phyloP scores from a whole-genome alignment of 2,888 invertebrate species.

The Pomacea canaliculata region DNA sequence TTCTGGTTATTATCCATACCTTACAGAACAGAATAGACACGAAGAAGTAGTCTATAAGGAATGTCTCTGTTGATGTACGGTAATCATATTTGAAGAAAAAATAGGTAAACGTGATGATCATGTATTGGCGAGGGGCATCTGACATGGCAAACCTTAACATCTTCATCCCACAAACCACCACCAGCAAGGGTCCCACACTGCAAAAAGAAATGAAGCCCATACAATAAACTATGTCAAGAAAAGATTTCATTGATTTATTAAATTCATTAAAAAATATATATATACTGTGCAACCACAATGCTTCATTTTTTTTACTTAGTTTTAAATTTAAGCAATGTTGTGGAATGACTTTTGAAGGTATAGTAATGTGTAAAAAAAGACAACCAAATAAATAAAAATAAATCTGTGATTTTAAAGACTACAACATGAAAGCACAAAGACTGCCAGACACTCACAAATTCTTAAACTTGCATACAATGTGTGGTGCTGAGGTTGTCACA shows the following conservation, averaged over 20 bases:
- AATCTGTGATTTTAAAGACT: no score
- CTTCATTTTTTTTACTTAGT: no score
- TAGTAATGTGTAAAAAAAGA: no score
- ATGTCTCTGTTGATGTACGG: slow-evolving; percentile 82
- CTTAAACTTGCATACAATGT: slow-evolving; percentile 84
- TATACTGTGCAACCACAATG: no score
- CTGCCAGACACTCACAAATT: slow-evolving; percentile 55
- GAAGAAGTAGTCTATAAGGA: slow-evolving; percentile 92
- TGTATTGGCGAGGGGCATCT: slow-evolving; percentile 90
- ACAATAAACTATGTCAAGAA: background rate
- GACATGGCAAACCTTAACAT: slow-evolving; percentile 88
- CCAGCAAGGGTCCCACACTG: slow-evolving; percentile 82
- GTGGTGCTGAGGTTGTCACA: slow-evolving; percentile 85
- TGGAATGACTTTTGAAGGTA: no score
- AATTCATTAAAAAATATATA: no score
- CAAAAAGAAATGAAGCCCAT: slow-evolving; percentile 33
- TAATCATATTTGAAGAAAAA: slow-evolving; percentile 90
- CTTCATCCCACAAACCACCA: slow-evolving; percentile 89
- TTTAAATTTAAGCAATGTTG: no score
- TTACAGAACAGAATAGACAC: slow-evolving; percentile 90
- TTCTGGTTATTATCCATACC: slow-evolving; percentile 69
- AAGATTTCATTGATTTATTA: no score
- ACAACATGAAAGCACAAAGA: background rate
- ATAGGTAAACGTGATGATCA: slow-evolving; percentile 90
- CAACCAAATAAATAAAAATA: no score